A percentile compares a stretch with the other conserved stretches of the same genome.
Evolutionary conservation across 2,888 invertebrate species (phyloP).

Genomic region (Drosophila diplacantha): DNA sequence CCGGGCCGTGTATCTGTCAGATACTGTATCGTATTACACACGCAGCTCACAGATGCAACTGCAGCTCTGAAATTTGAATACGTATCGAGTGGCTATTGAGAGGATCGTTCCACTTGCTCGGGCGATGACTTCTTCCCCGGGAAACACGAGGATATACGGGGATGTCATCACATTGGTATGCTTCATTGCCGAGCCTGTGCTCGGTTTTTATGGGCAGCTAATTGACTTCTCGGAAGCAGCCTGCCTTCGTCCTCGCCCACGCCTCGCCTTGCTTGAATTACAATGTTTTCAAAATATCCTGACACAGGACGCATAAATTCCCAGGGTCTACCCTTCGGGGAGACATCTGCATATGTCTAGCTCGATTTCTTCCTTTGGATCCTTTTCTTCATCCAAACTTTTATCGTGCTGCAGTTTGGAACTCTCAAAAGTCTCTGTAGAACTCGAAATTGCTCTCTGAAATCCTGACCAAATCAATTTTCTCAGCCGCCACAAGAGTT

Average conservation of each 20-base stretch:
- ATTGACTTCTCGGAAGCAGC: conserved; percentile 67
- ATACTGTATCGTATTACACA: conserved; percentile 67
- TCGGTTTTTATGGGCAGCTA: conserved; percentile 60
- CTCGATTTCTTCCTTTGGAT: neutral
- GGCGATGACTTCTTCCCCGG: conserved; percentile 28
- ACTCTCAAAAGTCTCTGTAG: neutral
- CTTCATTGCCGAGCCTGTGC: conserved; percentile 26
- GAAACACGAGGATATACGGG: conserved; percentile 1
- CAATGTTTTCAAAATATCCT: conserved; percentile 72
- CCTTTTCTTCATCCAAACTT: too few species aligned
- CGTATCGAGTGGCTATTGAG: conserved; percentile 58
- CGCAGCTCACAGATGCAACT: conserved; percentile 58
- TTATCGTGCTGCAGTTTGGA: conserved; percentile 3
- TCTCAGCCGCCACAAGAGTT: conserved; percentile 27
- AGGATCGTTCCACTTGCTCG: conserved; percentile 38
- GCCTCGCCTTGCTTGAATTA: conserved; percentile 61
- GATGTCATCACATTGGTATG: conserved; percentile 24
- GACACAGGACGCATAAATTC: conserved; percentile 74
- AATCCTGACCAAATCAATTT: conserved; percentile 56
- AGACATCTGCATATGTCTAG: conserved; percentile 48
- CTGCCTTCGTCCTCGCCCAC: conserved; percentile 16
- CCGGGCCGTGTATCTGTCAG: conserved; percentile 66
- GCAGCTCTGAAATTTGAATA: conserved; percentile 68
- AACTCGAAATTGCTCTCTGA: neutral
- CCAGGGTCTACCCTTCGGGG: conserved; percentile 5